These are phyloP conservation scores for Chymomyza fuscimana DNA, from an alignment of 2,888 invertebrate genomes.

Conservation along the genomic window DNA sequence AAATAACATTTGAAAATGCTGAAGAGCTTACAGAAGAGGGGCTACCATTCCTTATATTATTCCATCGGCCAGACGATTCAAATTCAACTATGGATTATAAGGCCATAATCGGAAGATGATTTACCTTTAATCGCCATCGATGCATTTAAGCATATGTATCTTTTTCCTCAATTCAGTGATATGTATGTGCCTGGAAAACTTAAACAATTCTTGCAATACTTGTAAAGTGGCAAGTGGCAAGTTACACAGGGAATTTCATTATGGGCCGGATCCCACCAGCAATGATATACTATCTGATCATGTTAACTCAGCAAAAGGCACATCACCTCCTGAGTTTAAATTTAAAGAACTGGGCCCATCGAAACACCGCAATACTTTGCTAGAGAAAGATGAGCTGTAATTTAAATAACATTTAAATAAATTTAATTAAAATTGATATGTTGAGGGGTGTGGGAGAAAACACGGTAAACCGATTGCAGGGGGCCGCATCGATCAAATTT, in stretches of 20 bases:
- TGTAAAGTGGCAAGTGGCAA: constrained; percentile 99
- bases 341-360: constrained; percentile 98
- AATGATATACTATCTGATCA: constrained; percentile 80
- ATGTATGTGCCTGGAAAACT: constrained; percentile 90
- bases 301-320: constrained; percentile 80
- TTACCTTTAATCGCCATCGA: constrained; percentile 98
- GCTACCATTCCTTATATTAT: constrained; percentile 97
- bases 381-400: constrained; percentile 94
- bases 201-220: constrained; percentile 92
- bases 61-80: constrained; percentile 91
- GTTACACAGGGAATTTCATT: constrained; percentile 98
- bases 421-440: constrained; percentile 4
- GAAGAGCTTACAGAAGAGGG: constrained; percentile 99
- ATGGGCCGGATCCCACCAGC: constrained; percentile 90
- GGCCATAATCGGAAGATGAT: constrained; percentile 90
- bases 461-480: too few relatives aligned
- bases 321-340: constrained; percentile 94
- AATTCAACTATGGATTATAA: constrained; percentile 93
- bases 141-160: constrained; percentile 99
- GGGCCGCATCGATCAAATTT: too few relatives aligned
- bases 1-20: constrained; percentile 99
- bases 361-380: constrained; percentile 95
- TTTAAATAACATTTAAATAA: constrained; percentile 46
- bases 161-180: constrained; percentile 92
- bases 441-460: too few relatives aligned